phyloP scores from a whole-genome alignment of 2,888 invertebrate genomes.

The Drosophila tripunctata region DNA sequence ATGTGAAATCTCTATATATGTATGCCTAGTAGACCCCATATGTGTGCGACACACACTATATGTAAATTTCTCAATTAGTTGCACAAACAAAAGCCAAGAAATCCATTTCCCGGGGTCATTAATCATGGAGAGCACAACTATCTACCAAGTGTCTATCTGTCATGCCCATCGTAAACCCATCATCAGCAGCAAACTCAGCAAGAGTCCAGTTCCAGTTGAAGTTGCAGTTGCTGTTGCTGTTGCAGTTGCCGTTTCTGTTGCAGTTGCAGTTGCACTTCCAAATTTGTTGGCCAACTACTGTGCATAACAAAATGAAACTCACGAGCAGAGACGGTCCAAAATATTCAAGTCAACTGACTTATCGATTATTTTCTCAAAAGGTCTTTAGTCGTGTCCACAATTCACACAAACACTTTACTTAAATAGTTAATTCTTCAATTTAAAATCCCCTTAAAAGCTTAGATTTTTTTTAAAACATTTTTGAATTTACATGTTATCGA shows the following conservation, averaged over 20 bases:
- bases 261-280: slow-evolving; percentile 10
- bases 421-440: too few relatives aligned
- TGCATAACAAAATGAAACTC: slow-evolving; percentile 16
- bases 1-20: slow-evolving; percentile 18
- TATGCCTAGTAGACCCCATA: slow-evolving; percentile 8
- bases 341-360: background rate
- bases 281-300: slow-evolving; percentile 39
- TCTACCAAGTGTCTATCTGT: slow-evolving; percentile 22
- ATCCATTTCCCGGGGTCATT: slow-evolving; percentile 53
- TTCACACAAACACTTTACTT: too few relatives aligned
- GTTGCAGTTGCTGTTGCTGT: slow-evolving; percentile 8
- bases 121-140: slow-evolving; percentile 48
- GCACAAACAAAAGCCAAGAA: slow-evolving; percentile 59
- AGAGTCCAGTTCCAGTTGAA: slow-evolving; percentile 49
- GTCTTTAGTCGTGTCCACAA: too few relatives aligned
- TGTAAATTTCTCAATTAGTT: slow-evolving; percentile 75
- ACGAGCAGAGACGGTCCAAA: slow-evolving; percentile 17
- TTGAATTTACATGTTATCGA: too few relatives aligned
- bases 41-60: slow-evolving; percentile 27
- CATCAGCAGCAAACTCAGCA: slow-evolving; percentile 39
- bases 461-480: too few relatives aligned
- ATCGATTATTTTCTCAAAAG: slow-evolving; percentile 12
- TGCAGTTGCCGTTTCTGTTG: background rate
- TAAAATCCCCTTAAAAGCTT: too few relatives aligned
- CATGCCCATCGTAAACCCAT: slow-evolving; percentile 26